Evolutionary conservation across 1,140 invertebrate genomes (phyloP).

Genomic region (Holotrichia oblita): DNA sequence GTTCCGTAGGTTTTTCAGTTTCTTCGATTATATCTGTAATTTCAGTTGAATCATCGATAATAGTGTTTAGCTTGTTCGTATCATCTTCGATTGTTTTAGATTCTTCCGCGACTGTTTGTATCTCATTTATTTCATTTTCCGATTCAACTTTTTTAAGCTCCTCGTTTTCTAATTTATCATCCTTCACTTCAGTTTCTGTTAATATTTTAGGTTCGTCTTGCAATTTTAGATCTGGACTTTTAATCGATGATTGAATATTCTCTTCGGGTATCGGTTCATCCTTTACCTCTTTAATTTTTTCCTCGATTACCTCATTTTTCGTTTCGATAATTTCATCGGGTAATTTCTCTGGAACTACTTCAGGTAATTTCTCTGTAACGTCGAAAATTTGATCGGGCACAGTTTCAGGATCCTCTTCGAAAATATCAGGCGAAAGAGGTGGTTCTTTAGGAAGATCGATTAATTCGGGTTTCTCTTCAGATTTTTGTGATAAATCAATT

Average conservation of each 20-base stretch:
- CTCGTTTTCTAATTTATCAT: neutral
- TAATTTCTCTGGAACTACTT: neutral
- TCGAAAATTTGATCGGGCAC: neutral
- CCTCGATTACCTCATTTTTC: neutral
- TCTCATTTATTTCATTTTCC: neutral
- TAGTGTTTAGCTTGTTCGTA: neutral
- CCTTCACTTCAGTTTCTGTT: neutral
- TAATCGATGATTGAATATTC: neutral
- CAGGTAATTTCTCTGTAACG: neutral
- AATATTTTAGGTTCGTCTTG: neutral
- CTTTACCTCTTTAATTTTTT: neutral
- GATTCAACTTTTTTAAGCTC: neutral
- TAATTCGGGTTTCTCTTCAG: neutral
- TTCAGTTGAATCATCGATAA: neutral
- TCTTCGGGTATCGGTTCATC: neutral
- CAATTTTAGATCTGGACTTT: neutral
- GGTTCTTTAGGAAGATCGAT: neutral
- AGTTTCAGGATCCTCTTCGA: neutral
- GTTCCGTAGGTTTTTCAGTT: neutral
- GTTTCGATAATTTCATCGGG: conserved; percentile 22
- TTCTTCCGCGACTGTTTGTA: neutral
- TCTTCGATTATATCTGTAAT: neutral
- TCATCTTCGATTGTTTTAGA: neutral
- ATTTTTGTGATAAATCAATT: neutral
- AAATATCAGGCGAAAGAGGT: neutral